phyloP scores from a whole-genome alignment of 1,140 invertebrate species.

The Drosophila littoralis region DNA sequence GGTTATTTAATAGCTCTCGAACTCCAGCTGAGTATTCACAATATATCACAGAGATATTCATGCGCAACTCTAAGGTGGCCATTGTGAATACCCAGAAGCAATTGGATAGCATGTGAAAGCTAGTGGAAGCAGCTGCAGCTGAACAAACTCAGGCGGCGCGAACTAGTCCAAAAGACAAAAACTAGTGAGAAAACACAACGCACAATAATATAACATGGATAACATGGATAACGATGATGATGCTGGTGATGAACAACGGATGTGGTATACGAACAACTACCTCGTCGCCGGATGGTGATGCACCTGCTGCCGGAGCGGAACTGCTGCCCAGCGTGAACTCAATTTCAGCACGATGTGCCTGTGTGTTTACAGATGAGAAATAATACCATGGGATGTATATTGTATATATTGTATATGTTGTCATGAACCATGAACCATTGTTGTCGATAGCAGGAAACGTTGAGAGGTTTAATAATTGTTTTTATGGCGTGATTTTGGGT shows the following conservation, averaged over 20 bases:
- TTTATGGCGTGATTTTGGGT: constrained; percentile 41
- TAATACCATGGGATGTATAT: constrained; percentile 40
- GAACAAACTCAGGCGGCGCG: constrained; percentile 2
- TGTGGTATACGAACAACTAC: constrained; percentile 62
- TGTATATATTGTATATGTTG: constrained; percentile 49
- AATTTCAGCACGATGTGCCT: constrained; percentile 97
- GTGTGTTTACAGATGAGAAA: constrained; percentile 70
- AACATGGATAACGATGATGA: constrained; percentile 8
- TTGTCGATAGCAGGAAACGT: constrained; percentile 32
- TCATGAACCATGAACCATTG: constrained; percentile 63
- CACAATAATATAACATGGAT: constrained; percentile 47
- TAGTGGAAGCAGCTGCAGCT: no score
- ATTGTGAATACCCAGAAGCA: background rate
- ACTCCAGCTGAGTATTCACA: background rate
- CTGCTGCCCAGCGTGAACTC: constrained; percentile 93
- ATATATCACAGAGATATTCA: background rate
- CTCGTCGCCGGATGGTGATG: constrained; percentile 72
- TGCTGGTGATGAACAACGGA: background rate
- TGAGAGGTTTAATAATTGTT: constrained; percentile 7
- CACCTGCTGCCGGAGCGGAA: constrained; percentile 30
- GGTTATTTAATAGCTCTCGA: constrained; percentile 5
- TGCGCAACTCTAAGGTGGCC: background rate
- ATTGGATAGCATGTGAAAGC: constrained; percentile 1
- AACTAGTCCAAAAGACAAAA: background rate
- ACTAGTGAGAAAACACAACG: constrained; percentile 20